Evolutionary conservation across 2,888 invertebrate genomes (phyloP).

Genomic region (Uropetala carovei): DNA sequence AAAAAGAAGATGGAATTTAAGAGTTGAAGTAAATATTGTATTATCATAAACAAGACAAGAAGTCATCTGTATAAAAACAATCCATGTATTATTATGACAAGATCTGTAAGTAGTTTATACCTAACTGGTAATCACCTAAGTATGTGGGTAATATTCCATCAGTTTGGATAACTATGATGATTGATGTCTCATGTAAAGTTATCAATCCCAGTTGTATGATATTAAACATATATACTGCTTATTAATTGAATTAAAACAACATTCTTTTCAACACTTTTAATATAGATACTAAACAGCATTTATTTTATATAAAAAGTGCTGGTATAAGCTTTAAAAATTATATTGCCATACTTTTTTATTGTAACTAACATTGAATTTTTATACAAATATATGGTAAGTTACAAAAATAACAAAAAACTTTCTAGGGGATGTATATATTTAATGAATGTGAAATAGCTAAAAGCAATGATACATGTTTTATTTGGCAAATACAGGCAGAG

Average conservation of each 20-base stretch:
- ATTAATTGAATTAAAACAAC: conserved; percentile 48
- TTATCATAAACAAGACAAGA: background rate
- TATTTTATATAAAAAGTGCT: conserved; percentile 25
- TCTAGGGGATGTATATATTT: background rate
- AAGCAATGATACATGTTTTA: background rate
- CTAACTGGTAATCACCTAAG: conserved; percentile 10
- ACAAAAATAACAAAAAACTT: background rate
- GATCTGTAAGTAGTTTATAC: background rate
- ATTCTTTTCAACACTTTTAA: conserved; percentile 20
- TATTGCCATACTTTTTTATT: conserved; percentile 31
- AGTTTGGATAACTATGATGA: background rate
- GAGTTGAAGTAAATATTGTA: background rate
- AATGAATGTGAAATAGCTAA: background rate
- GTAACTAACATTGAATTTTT: conserved; percentile 27
- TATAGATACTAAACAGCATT: background rate
- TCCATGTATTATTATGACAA: conserved; percentile 2
- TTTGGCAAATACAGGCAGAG: background rate
- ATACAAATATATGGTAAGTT: conserved; percentile 15
- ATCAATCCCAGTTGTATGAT: conserved; percentile 13
- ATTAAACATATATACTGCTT: conserved; percentile 14
- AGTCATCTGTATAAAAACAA: background rate
- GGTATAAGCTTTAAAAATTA: conserved; percentile 30
- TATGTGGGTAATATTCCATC: background rate
- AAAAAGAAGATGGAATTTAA: background rate
- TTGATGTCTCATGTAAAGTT: background rate